A percentile compares a stretch with the other conserved stretches of the same genome.
Conservation (phyloP, 2,888 invertebrate species). For the Latheticus oryzae region DNA sequence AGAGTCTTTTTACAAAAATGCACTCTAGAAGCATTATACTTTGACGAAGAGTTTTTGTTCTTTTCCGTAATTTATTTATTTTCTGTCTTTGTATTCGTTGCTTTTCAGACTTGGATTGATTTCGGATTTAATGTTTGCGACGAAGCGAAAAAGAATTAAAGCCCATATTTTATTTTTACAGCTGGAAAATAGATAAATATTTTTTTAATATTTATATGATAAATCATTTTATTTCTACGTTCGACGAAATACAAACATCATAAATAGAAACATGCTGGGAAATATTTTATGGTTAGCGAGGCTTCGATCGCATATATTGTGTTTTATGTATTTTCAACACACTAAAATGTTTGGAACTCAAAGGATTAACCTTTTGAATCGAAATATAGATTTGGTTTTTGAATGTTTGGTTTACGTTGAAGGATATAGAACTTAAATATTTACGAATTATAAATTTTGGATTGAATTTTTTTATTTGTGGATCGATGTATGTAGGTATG, state of each 20-base stretch:
- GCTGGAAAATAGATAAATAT: no score
- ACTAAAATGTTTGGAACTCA: slow-evolving; percentile 1
- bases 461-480: no score
- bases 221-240: no score
- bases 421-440: no score
- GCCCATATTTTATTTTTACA: no score
- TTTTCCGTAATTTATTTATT: slow-evolving; percentile 25
- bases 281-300: no score
- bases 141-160: no score
- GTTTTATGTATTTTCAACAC: slow-evolving; percentile 8
- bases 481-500: no score
- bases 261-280: no score
- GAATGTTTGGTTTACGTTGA: not conserved
- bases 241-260: no score
- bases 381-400: slow-evolving; percentile 1
- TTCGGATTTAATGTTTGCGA: slow-evolving; percentile 26
- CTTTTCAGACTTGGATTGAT: slow-evolving; percentile 25
- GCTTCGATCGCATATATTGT: slow-evolving; percentile 5
- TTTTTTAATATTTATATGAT: no score
- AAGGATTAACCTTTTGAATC: slow-evolving; percentile 1
- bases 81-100: slow-evolving; percentile 20
- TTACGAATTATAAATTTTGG: no score
- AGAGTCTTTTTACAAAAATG: slow-evolving; percentile 20
- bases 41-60: slow-evolving; percentile 12
- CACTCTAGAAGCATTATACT: slow-evolving; percentile 15